Conservation (phyloP, 2,888 invertebrate genomes). For the Lottia gigantea region DNA sequence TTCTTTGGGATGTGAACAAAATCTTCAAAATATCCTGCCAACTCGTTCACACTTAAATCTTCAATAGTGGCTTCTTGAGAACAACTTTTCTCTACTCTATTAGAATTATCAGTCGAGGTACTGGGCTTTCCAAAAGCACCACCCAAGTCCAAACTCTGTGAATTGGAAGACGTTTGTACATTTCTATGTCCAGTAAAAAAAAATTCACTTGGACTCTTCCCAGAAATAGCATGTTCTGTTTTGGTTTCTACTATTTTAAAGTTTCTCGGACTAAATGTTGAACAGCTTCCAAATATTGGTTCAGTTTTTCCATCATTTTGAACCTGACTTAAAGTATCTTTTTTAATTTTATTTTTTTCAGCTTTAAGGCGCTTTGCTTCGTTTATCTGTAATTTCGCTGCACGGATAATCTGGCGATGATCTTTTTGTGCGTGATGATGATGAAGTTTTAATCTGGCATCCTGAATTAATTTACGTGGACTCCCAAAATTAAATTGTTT, state of each 20-base stretch:
- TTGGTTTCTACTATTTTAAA: slow-evolving; percentile 6
- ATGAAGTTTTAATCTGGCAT: slow-evolving; percentile 53
- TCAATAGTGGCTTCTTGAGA: slow-evolving; percentile 82
- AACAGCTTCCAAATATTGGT: slow-evolving; percentile 13
- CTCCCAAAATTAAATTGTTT: slow-evolving; percentile 44
- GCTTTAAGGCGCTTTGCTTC: slow-evolving; percentile 8
- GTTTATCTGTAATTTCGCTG: slow-evolving; percentile 49
- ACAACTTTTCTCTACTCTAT: slow-evolving; percentile 69
- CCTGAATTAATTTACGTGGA: slow-evolving; percentile 44
- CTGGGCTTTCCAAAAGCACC: too few species aligned
- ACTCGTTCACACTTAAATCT: slow-evolving; percentile 92
- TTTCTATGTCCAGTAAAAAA: too few species aligned
- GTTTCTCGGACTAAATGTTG: slow-evolving; percentile 6
- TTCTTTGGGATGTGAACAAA: slow-evolving; percentile 96
- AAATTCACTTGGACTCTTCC: too few species aligned
- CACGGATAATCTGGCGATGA: slow-evolving; percentile 49
- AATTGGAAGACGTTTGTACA: too few species aligned
- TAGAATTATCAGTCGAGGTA: slow-evolving; percentile 23
- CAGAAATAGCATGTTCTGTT: too few species aligned
- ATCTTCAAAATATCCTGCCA: slow-evolving; percentile 95
- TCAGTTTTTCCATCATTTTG: not conserved
- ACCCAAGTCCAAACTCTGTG: too few species aligned
- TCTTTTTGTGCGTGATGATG: slow-evolving; percentile 50
- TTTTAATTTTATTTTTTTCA: not conserved
- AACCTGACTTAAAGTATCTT: not conserved